These are phyloP conservation scores for Ametastegia equiseti DNA, from an alignment of 2,888 invertebrate genomes.

Conservation along the genomic window DNA sequence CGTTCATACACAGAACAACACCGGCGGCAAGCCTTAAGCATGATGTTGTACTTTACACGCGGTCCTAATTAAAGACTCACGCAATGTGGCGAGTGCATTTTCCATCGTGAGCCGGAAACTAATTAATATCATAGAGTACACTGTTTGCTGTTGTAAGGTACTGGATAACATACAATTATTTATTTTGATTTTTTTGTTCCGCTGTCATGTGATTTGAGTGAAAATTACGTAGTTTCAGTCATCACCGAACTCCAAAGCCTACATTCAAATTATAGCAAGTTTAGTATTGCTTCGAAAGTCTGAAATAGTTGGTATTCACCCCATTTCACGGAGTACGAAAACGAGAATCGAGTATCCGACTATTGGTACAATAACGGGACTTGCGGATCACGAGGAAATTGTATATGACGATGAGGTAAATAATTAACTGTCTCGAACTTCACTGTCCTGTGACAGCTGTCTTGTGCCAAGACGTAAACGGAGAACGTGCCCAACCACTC, in stretches of 20 bases:
- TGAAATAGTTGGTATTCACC: no score
- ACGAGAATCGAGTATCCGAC: neutral
- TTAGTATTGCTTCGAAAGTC: no score
- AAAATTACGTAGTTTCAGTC: neutral
- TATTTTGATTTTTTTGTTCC: no score
- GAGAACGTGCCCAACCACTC: slow-evolving; percentile 29
- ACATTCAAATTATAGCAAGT: no score
- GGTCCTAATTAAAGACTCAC: slow-evolving; percentile 3
- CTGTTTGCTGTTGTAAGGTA: neutral
- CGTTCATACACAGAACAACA: slow-evolving; percentile 9
- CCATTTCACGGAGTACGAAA: no score
- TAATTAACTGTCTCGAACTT: slow-evolving; percentile 43
- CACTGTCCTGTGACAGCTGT: slow-evolving; percentile 13
- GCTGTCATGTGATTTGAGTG: neutral
- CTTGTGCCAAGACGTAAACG: slow-evolving; percentile 23
- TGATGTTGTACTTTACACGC: slow-evolving; percentile 18
- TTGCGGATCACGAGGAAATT: neutral
- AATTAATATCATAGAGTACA: neutral
- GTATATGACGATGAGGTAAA: slow-evolving; percentile 8
- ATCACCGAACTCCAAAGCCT: neutral
- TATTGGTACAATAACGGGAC: neutral
- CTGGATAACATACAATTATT: neutral
- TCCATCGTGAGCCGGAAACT: neutral
- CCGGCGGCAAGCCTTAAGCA: slow-evolving; percentile 9
- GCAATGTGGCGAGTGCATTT: neutral